A percentile compares a stretch with the other conserved stretches of the same genome.
Evolutionary conservation across 2,113 vertebrate genomes (phyloP).

Genomic region (Tricholaema leucomelas): DNA sequence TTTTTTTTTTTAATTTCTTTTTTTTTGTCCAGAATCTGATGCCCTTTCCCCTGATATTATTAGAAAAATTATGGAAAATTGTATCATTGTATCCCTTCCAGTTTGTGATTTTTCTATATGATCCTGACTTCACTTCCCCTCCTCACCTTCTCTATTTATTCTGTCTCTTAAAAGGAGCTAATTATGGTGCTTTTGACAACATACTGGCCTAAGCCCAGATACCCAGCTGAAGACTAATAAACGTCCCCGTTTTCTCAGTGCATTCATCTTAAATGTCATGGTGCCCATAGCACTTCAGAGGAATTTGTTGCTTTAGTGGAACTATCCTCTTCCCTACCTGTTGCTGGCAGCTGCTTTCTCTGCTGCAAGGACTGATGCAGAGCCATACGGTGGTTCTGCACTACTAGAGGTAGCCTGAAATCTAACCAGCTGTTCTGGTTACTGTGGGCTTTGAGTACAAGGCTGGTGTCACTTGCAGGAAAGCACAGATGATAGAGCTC

Average conservation of each 20-base stretch:
- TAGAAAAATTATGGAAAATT: neutral
- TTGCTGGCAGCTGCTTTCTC: neutral
- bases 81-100: neutral
- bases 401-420: neutral
- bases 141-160: rapidly evolving
- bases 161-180: neutral
- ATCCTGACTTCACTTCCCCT: neutral
- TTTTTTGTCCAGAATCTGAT: neutral
- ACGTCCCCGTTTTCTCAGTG: neutral
- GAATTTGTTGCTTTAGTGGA: neutral
- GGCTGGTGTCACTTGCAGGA: neutral
- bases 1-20: neutral
- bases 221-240: neutral
- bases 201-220: neutral
- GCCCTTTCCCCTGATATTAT: neutral
- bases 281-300: neutral
- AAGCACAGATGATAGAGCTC: neutral
- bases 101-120: neutral
- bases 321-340: neutral
- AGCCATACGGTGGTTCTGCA: neutral
- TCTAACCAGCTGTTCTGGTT: neutral
- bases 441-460: neutral
- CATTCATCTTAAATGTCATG: neutral
- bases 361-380: neutral
- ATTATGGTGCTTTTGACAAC: neutral